A percentile compares a stretch with the other conserved stretches of the same genome.
phyloP scores from a whole-genome alignment of 2,113 vertebrate species.

The Poeciliopsis retropinna region DNA sequence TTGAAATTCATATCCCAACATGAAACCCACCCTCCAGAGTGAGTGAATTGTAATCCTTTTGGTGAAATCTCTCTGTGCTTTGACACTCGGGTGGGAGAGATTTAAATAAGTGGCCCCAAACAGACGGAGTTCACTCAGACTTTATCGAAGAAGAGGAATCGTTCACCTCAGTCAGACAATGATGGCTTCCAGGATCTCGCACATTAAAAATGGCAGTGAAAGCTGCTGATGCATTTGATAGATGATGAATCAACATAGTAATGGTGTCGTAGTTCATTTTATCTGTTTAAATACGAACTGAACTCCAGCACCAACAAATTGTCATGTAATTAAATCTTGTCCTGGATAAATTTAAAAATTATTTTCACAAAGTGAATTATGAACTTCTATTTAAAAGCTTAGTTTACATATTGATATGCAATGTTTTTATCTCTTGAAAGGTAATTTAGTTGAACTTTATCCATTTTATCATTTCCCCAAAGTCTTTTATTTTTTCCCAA shows the following conservation, averaged over 20 bases:
- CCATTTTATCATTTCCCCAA: not conserved
- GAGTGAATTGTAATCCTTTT: constrained; percentile 1
- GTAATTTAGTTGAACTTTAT: not conserved
- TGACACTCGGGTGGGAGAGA: not conserved
- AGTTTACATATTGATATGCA: not conserved
- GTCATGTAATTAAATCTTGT: too few species aligned
- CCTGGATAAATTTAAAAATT: too few species aligned
- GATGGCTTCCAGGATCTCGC: too few species aligned
- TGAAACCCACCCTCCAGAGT: constrained; percentile 12
- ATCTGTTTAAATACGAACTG: too few species aligned
- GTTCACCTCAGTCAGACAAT: not conserved
- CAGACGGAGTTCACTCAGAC: not conserved
- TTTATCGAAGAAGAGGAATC: not conserved
- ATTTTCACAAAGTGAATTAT: too few species aligned
- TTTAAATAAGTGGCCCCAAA: not conserved
- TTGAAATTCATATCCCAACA: constrained; percentile 33
- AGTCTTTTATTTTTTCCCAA: not conserved
- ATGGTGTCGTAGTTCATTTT: too few species aligned
- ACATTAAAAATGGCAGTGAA: too few species aligned
- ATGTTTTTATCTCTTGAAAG: not conserved
- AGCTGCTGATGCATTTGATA: too few species aligned
- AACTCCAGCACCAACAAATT: too few species aligned
- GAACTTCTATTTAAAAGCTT: not conserved
- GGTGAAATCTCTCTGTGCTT: not conserved
- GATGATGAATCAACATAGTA: too few species aligned